Evolutionary conservation across 2,888 invertebrate genomes (phyloP).

Genomic region (Eupelmus urozonus): DNA sequence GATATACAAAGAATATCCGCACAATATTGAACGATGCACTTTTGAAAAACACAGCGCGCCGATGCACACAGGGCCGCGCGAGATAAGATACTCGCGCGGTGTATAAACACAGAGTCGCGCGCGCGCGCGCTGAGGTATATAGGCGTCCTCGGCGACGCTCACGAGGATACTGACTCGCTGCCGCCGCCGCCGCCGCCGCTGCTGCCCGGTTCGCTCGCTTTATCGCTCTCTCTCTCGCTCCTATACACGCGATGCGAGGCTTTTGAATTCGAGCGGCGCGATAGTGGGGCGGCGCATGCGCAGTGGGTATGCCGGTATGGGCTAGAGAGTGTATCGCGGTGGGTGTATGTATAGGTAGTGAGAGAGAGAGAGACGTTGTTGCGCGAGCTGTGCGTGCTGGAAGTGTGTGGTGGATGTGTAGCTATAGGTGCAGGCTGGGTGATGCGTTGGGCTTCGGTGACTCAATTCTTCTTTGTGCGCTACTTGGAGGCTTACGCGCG

Average conservation of each 20-base stretch:
- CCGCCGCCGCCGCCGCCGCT: no score
- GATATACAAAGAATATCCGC: neutral
- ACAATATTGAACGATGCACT: neutral
- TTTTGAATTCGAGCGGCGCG: constrained; percentile 15
- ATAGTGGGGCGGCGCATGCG: constrained; percentile 14
- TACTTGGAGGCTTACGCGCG: neutral
- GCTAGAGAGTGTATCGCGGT: neutral
- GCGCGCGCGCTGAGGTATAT: neutral
- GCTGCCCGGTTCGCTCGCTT: constrained; percentile 18
- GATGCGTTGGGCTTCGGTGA: neutral
- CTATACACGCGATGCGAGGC: neutral
- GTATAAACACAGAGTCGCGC: neutral
- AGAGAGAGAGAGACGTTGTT: neutral
- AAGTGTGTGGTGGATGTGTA: no score
- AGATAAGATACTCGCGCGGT: neutral
- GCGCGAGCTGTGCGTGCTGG: no score
- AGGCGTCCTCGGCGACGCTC: constrained; percentile 47
- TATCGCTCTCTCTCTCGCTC: constrained; percentile 20
- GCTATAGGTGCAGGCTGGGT: neutral
- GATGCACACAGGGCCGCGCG: neutral
- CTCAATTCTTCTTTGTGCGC: constrained; percentile 19
- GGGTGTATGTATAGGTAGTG: neutral
- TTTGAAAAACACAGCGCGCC: neutral
- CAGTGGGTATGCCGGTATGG: neutral
- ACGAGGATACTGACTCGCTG: constrained; percentile 46